Base-by-base conservation (phyloP, 2,888 invertebrate species). In the Alsophila aescularia region DNA sequence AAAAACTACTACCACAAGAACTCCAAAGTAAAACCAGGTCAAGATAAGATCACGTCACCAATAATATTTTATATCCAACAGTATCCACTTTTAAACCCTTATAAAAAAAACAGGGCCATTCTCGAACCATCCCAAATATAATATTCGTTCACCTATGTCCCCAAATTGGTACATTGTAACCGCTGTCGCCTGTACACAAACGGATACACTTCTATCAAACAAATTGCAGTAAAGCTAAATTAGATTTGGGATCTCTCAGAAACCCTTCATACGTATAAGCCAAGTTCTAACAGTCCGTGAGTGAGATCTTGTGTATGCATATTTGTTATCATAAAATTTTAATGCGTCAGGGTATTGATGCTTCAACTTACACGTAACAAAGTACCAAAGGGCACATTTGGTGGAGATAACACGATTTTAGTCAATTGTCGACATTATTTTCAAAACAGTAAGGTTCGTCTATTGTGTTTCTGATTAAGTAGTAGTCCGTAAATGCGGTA, bases 151-250 rank as follows among this genome's bases (percentile, higher is more conserved):
- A 74, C 69, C 67, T 74, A 71, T 66, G 71, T 50, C 49, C 55
- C 43, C 37, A 34, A 49, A 54, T 54, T 16, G 42, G 53, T 1
- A 48, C 37, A 53, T 42, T 42, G 37, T 42, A 37, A 32, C 54
- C 48, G 39, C 48, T 47, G 24, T 39, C 42, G 48, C 27, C 48
- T 49, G 27, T 49, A 31, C 35, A 35, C 44, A 44, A 50, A 50
- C 40, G 18, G 55, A 35, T 13, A 45, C 52, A 42, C 32, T 49
- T 48, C 37, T 56, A 42, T 69, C 73, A 69, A 69, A 76, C 79
- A 80, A 81, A 85, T 84, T 79, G 71, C 68, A 75, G 80, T 80
- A 83, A 73, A 76, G 68, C 77, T 73, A 84, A 85, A 86, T 84
- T 83, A 81, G 79, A 85, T 85, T 83, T 70, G 44, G 44, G 63